Evolutionary conservation across 2,113 vertebrate species (phyloP).

Genomic region (Ptilonorhynchus violaceus): DNA sequence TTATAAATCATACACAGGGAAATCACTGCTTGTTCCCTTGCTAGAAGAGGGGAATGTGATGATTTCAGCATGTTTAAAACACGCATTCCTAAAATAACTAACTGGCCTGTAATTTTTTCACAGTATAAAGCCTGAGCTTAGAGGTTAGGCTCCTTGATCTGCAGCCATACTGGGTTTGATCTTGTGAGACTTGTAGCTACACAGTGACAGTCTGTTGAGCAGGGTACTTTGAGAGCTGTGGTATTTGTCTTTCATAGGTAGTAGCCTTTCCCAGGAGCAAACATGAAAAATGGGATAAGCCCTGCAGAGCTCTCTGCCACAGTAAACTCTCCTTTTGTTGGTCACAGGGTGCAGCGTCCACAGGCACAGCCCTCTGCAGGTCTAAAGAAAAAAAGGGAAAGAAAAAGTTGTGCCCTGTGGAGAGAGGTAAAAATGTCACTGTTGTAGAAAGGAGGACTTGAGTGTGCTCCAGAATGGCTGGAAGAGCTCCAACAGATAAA

Average conservation of each 20-base stretch:
- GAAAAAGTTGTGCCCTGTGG: not conserved
- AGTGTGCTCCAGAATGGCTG: not conserved
- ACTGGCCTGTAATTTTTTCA: constrained; percentile 26
- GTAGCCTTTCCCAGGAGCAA: not conserved
- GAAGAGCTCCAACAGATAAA: not conserved
- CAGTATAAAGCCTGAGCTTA: not conserved
- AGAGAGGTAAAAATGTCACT: not conserved
- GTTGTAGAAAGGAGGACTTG: not conserved
- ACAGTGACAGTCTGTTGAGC: not conserved
- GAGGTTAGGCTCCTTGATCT: not conserved
- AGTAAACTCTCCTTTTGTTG: not conserved
- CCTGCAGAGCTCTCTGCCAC: not conserved
- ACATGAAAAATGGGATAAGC: not conserved
- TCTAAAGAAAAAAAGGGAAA: not conserved
- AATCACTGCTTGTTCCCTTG: not conserved
- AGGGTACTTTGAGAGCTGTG: not conserved
- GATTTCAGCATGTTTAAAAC: constrained; percentile 19
- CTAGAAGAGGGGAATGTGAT: not conserved
- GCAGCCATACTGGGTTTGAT: not conserved
- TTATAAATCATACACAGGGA: not conserved
- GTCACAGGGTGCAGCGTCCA: not conserved
- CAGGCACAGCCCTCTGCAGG: not conserved
- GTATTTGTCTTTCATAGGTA: not conserved
- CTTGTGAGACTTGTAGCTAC: not conserved
- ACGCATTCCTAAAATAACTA: constrained; percentile 15